Evolutionary conservation across 1,140 invertebrate genomes (phyloP), one percentile per base, ranked within the genome.

Genomic region (Brachionus rubens): DNA sequence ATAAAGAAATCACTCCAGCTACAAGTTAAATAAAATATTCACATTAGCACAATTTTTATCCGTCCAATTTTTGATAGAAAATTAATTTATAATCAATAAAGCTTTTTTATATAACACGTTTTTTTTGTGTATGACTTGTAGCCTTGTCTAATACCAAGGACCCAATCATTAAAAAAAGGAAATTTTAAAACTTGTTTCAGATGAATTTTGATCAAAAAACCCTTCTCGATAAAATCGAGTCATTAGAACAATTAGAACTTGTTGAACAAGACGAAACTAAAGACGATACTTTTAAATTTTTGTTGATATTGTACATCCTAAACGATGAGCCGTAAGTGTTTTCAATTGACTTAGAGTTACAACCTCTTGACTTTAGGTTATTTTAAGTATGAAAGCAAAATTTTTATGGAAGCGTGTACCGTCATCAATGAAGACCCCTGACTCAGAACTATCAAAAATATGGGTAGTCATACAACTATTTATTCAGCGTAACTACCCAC

Each of bases 401-500:
- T 65, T 65, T 65, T 65, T 65, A 28, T 65, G 59, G 59, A 65
- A 65, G 43, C 28, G 59, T 24, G 24, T 65, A 12, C 40, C 59
- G 3, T 3, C 36, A 24, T 9, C 16, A 10, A 9, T 65, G n/a
- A 65, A 65, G 24, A 21, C 21, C 4, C 3, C 16, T 2, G 24
- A 46, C 19, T 16, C 16, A 30, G 59, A 65, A 43, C 43, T 65
- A 24, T 43, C 33, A 1, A 43, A 43, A 12, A 3, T 65, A 9
- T 65, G 59, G 59, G 19, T 21, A 2, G 21, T 65, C 12, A 28
- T 43, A 1, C 59, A 65, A 16, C 21, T 41, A 24, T 65, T 65
- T 10, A 41, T 65, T 19, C 59, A 43, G 1, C 59, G 59, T 14
- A 65, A 65, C 7, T 65, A 65, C 43, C 19, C 59, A 3, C 5